Evolutionary conservation across 2,113 vertebrate species (phyloP).

Genomic region (Tenrec ecaudatus): DNA sequence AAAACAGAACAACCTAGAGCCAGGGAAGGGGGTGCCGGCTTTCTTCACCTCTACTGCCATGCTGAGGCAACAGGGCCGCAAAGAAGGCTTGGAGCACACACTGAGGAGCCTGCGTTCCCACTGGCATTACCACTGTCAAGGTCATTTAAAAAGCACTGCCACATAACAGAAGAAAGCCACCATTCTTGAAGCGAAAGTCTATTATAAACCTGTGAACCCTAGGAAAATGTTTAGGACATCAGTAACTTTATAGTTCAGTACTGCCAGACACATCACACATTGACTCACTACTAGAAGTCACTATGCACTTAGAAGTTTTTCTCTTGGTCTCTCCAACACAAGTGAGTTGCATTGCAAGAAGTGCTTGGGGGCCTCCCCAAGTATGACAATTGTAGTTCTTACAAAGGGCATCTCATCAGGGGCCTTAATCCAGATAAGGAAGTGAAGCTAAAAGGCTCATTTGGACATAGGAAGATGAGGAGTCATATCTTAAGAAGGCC

Average conservation of each 20-base stretch:
- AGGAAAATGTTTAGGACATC: neutral
- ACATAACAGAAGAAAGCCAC: neutral
- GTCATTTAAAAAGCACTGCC: neutral
- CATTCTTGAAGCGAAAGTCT: constrained; percentile 12
- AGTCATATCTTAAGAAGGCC: neutral
- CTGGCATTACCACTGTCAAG: neutral
- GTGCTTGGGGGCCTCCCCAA: neutral
- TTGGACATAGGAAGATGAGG: neutral
- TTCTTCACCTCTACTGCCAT: neutral
- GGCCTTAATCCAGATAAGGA: neutral
- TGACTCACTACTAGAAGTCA: neutral
- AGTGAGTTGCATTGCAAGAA: neutral
- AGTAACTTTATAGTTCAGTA: neutral
- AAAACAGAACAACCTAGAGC: neutral
- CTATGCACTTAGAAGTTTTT: neutral
- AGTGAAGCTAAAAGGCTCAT: neutral
- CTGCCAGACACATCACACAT: neutral
- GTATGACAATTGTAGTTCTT: neutral
- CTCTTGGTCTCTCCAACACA: neutral
- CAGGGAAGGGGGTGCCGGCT: neutral
- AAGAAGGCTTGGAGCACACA: neutral
- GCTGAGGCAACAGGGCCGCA: neutral
- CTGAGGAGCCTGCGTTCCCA: neutral
- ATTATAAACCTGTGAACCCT: neutral
- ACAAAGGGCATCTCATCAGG: neutral